Percentiles rank a stretch among this genome's conserved stretches.
Conservation (phyloP, 1,140 invertebrate species). For the Ceratosolen fusciceps region DNA sequence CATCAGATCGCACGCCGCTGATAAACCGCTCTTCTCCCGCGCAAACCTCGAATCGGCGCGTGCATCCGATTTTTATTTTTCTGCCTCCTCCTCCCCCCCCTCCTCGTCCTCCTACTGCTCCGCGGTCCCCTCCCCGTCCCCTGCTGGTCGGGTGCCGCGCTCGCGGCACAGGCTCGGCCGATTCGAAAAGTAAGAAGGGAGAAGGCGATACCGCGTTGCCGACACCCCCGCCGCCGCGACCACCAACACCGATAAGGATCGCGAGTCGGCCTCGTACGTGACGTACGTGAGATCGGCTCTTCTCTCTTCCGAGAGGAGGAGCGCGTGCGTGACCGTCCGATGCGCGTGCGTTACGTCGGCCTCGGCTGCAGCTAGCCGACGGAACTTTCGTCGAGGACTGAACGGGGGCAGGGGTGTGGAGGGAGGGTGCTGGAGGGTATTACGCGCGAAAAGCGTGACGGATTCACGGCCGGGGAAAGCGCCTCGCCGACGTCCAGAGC, state of each 20-base stretch:
- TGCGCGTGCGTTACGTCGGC: constrained; percentile 23
- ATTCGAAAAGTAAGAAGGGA: constrained; percentile 50
- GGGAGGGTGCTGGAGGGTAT: too few species aligned
- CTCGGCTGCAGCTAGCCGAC: constrained; percentile 32
- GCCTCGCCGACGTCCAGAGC: constrained; percentile 55
- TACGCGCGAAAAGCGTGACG: constrained; percentile 71
- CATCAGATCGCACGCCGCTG: constrained; percentile 18
- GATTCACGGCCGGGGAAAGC: constrained; percentile 67
- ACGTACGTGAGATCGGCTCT: background rate
- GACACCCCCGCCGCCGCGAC: constrained; percentile 46
- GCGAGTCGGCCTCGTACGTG: background rate
- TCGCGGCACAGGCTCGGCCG: background rate
- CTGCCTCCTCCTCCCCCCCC: background rate
- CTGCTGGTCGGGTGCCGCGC: too few species aligned
- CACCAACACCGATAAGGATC: constrained; percentile 51
- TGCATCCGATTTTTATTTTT: constrained; percentile 59
- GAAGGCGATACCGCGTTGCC: constrained; percentile 34
- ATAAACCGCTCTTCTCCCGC: constrained; percentile 24
- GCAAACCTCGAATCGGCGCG: constrained; percentile 54
- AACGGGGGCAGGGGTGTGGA: too few species aligned
- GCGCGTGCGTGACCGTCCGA: background rate
- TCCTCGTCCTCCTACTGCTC: background rate
- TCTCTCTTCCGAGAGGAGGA: too few species aligned
- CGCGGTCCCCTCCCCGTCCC: background rate
- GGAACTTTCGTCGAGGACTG: constrained; percentile 60